Percentiles rank a stretch among this genome's conserved stretches.
Evolutionary conservation across 2,888 invertebrate species (phyloP).

Genomic region (Caenorhabditis japonica): DNA sequence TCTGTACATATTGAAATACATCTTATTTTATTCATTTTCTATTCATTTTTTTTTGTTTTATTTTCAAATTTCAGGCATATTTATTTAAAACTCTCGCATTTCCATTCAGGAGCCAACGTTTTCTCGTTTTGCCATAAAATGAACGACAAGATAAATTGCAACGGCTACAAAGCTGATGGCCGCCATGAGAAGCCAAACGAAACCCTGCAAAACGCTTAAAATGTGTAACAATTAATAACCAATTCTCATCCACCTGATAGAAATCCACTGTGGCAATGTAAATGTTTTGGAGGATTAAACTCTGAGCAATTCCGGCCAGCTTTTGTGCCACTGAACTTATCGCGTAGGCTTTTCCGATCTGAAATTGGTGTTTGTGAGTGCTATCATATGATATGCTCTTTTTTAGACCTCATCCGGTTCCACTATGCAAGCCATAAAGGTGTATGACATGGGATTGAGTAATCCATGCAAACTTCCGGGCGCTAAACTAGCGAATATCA

Average conservation of each 20-base stretch:
- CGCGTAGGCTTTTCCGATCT: conserved; percentile 73
- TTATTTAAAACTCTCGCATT: neutral
- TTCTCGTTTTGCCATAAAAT: conserved; percentile 66
- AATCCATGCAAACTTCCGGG: conserved; percentile 72
- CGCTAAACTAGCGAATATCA: conserved; percentile 70
- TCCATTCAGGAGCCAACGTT: conserved; percentile 56
- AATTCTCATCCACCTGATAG: conserved; percentile 62
- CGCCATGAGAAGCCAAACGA: conserved; percentile 73
- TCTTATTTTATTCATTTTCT: conserved; percentile 12
- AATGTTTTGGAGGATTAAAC: conserved; percentile 70
- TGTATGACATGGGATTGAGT: conserved; percentile 72
- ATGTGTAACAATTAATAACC: conserved; percentile 26
- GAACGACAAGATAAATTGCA: conserved; percentile 65
- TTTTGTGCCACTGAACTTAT: conserved; percentile 70
- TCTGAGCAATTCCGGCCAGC: conserved; percentile 69
- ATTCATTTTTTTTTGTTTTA: conserved; percentile 21
- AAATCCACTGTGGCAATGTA: conserved; percentile 73
- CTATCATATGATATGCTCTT: no score
- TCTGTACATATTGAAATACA: conserved; percentile 9
- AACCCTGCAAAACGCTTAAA: conserved; percentile 66
- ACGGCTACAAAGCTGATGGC: conserved; percentile 62
- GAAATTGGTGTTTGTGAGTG: no score
- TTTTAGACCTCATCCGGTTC: conserved; percentile 71
- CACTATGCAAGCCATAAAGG: conserved; percentile 72
- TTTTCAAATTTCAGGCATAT: neutral